Conservation (phyloP, 2,888 invertebrate species). For the Agrotis segetum region DNA sequence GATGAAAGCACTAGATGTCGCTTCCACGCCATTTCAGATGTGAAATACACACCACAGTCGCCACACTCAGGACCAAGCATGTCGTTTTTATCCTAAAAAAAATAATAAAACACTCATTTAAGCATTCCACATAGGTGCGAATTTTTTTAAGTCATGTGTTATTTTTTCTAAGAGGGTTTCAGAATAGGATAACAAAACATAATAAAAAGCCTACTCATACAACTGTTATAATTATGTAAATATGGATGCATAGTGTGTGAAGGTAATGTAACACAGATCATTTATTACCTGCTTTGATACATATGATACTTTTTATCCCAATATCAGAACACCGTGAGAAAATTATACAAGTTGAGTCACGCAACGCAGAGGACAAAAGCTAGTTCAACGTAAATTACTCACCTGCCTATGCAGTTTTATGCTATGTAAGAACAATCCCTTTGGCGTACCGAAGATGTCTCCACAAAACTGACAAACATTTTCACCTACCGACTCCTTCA, state of each 20-base stretch:
- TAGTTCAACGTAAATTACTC: not conserved
- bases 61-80: constrained; percentile 70
- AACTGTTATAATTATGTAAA: no score
- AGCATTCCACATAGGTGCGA: not conserved
- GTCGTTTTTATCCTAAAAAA: constrained; percentile 68
- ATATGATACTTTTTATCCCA: no score
- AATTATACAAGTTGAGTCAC: no score
- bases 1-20: constrained; percentile 67
- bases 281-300: no score
- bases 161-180: no score
- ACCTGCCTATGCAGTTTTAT: constrained; percentile 69
- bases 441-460: constrained; percentile 62
- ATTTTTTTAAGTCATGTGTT: no score
- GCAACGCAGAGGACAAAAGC: no score
- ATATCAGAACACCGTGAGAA: no score
- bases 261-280: no score
- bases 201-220: no score
- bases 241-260: no score
- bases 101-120: not conserved
- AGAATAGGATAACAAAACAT: no score
- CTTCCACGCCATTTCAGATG: constrained; percentile 67
- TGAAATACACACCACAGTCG: constrained; percentile 65
- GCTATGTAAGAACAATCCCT: constrained; percentile 66
- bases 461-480: constrained; percentile 71
- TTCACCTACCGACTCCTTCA: constrained; percentile 55